A percentile compares a stretch with the other conserved stretches of the same genome.
phyloP scores from a whole-genome alignment of 2,797 vertebrate species.

The Pyrocephalus nanus region DNA sequence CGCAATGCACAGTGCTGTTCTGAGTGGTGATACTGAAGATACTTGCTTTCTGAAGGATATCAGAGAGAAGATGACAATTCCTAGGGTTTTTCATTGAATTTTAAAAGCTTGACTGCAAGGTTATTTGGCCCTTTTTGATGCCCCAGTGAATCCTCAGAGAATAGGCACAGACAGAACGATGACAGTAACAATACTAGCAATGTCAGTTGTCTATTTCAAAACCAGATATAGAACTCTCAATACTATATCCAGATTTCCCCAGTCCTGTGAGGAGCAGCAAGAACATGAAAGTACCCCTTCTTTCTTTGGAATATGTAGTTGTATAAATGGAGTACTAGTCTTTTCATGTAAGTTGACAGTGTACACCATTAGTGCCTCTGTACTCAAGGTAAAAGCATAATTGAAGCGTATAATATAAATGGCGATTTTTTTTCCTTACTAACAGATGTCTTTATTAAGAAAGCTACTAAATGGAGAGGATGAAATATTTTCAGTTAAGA shows the following conservation, averaged over 20 bases:
- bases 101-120: neutral
- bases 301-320: neutral
- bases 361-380: neutral
- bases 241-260: neutral
- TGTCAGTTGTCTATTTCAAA: neutral
- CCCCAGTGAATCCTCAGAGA: neutral
- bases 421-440: neutral
- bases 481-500: neutral
- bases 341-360: neutral
- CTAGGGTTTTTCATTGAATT: neutral
- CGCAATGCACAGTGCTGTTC: neutral
- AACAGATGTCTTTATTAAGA: neutral
- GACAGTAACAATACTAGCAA: neutral
- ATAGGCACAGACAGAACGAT: neutral
- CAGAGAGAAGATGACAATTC: neutral
- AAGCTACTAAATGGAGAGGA: neutral
- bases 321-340: neutral
- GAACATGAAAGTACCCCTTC: neutral
- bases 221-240: neutral
- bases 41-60: neutral
- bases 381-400: neutral
- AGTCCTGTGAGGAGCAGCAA: neutral
- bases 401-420: neutral
- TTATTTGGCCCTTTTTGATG: neutral
- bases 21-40: neutral